These are phyloP conservation scores for Choloepus hoffmanni DNA, from an alignment of 2,113 vertebrate genomes.

Conservation along the genomic window DNA sequence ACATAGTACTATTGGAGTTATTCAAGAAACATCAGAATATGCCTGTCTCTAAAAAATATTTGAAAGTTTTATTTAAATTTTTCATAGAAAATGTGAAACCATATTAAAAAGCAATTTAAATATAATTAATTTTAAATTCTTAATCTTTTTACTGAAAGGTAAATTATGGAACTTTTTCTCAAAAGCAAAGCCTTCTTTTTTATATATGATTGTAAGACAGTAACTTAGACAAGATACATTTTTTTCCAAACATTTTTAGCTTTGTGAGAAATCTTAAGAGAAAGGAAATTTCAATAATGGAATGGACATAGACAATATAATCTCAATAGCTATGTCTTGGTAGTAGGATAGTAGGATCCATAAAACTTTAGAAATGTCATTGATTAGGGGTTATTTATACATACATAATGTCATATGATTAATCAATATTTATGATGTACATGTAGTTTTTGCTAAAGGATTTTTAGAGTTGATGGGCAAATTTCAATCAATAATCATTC, in stretches of 20 bases:
- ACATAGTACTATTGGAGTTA: background rate
- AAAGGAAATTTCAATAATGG: background rate
- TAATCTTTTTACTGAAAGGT: background rate
- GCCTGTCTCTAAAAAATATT: background rate
- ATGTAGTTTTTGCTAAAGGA: too few species aligned
- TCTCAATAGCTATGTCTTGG: background rate
- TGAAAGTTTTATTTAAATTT: background rate
- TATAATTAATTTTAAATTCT: background rate
- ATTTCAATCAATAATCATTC: background rate
- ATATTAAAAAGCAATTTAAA: background rate
- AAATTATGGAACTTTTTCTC: background rate
- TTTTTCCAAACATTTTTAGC: conserved; percentile 23
- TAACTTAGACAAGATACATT: background rate
- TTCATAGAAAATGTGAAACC: background rate
- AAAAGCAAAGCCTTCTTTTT: background rate
- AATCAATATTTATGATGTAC: background rate
- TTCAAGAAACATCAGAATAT: background rate
- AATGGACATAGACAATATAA: background rate
- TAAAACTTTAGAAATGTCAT: background rate
- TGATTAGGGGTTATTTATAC: background rate
- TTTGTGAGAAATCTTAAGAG: background rate
- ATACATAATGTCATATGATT: background rate
- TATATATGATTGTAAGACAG: background rate
- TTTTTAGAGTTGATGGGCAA: background rate
- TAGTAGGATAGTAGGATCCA: background rate